Percentiles rank a stretch among this genome's conserved stretches.
These are phyloP conservation scores for Thamnophis elegans DNA, from an alignment of 2,797 vertebrate species.

Conservation along the genomic window DNA sequence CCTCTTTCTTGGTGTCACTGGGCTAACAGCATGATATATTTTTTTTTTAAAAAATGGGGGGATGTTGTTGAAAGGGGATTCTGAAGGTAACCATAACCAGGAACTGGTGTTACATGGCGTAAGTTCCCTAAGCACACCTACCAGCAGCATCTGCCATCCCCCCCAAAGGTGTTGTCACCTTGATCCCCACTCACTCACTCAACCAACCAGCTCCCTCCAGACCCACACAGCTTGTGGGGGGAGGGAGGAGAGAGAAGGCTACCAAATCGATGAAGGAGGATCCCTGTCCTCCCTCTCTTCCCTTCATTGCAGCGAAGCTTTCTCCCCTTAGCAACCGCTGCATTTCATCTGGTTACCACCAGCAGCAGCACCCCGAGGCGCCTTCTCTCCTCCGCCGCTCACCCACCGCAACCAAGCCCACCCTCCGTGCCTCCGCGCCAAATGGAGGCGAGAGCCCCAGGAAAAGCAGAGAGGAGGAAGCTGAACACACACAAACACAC, in stretches of 20 bases:
- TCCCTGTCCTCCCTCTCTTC: neutral
- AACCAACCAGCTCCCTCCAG: neutral
- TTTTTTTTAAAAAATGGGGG: neutral
- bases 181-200: neutral
- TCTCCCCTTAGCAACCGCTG: slow-evolving; percentile 15
- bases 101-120: neutral
- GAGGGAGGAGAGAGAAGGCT: neutral
- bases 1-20: neutral
- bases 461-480: neutral
- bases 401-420: neutral
- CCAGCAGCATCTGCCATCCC: neutral
- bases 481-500: neutral
- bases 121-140: neutral
- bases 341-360: slow-evolving; percentile 15
- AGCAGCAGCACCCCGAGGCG: slow-evolving; percentile 12
- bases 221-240: neutral
- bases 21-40: neutral
- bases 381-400: neutral
- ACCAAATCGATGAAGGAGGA: neutral
- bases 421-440: neutral
- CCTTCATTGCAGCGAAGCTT: slow-evolving; percentile 19
- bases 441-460: neutral
- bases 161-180: neutral
- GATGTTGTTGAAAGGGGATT: neutral
- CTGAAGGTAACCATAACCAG: neutral